Percentiles rank a stretch among this genome's conserved stretches.
phyloP scores from a whole-genome alignment of 2,797 vertebrate species.

The Pipistrellus pygmaeus region DNA sequence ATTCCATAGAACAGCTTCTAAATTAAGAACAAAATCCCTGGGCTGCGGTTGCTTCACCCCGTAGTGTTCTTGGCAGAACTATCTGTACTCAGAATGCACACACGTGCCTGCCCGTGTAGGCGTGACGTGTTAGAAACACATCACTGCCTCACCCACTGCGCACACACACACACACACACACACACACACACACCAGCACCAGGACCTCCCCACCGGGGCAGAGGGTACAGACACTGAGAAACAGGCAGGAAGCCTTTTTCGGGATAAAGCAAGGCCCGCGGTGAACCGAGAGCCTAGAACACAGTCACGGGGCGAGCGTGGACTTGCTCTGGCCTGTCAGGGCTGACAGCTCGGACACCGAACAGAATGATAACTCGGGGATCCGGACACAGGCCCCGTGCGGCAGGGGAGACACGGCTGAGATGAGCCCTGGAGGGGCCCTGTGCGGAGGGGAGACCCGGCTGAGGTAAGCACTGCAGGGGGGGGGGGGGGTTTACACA shows the following conservation, averaged over 20 bases:
- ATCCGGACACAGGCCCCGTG: neutral
- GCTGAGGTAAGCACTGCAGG: fast-evolving
- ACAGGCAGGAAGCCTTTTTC: neutral
- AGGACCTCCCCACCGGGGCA: fast-evolving
- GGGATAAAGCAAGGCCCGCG: neutral
- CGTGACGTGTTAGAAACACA: neutral
- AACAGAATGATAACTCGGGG: neutral
- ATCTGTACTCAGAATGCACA: neutral
- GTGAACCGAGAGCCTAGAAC: neutral
- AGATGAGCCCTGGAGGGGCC: no score
- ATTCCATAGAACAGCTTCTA: neutral
- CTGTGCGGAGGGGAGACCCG: no score
- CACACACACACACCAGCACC: fast-evolving
- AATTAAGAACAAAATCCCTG: neutral
- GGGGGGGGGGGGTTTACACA: fast-evolving
- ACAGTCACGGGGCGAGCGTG: neutral
- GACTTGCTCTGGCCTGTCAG: neutral
- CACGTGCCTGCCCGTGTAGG: fast-evolving
- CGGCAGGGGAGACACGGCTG: neutral
- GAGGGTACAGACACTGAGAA: neutral
- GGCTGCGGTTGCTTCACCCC: neutral
- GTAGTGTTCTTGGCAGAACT: neutral
- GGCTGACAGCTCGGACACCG: neutral
- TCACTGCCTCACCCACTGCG: fast-evolving
- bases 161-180: neutral